Conservation (phyloP, 2,888 invertebrate species). For the Eristalis tenax region DNA sequence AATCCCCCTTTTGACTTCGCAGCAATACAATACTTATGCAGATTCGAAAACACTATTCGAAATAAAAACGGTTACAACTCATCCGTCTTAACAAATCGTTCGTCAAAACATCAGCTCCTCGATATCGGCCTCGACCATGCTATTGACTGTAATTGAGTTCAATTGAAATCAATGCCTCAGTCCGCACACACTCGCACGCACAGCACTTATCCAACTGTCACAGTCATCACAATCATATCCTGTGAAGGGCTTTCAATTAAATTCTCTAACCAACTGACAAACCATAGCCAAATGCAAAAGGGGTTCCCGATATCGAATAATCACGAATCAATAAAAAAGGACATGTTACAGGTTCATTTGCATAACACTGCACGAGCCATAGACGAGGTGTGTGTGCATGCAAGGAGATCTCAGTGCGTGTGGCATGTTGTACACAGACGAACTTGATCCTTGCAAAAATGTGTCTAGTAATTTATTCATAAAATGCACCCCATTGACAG, state of each 20-base stretch:
- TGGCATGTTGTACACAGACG: background rate
- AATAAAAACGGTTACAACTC: constrained; percentile 65
- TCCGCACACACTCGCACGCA: background rate
- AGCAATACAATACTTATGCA: constrained; percentile 35
- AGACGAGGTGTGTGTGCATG: constrained; percentile 37
- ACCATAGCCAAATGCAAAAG: constrained; percentile 56
- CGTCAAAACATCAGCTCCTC: constrained; percentile 55
- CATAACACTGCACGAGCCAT: constrained; percentile 71
- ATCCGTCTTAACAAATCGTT: constrained; percentile 58
- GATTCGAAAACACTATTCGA: constrained; percentile 14
- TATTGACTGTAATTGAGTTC: constrained; percentile 59
- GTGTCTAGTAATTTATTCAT: constrained; percentile 62
- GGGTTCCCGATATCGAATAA: constrained; percentile 58
- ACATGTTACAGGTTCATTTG: constrained; percentile 63
- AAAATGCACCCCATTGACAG: constrained; percentile 61
- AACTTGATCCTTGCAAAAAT: constrained; percentile 66
- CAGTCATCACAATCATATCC: constrained; percentile 19
- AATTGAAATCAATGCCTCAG: constrained; percentile 60
- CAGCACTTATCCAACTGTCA: constrained; percentile 52
- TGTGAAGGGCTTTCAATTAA: constrained; percentile 62
- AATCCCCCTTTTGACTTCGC: constrained; percentile 56
- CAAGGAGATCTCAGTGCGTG: constrained; percentile 2
- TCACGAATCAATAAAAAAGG: constrained; percentile 63
- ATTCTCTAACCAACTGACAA: constrained; percentile 71
- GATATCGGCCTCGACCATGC: constrained; percentile 1